These are phyloP conservation scores for Neoitamus cyanurus DNA, from an alignment of 2,888 invertebrate genomes.

Conservation along the genomic window DNA sequence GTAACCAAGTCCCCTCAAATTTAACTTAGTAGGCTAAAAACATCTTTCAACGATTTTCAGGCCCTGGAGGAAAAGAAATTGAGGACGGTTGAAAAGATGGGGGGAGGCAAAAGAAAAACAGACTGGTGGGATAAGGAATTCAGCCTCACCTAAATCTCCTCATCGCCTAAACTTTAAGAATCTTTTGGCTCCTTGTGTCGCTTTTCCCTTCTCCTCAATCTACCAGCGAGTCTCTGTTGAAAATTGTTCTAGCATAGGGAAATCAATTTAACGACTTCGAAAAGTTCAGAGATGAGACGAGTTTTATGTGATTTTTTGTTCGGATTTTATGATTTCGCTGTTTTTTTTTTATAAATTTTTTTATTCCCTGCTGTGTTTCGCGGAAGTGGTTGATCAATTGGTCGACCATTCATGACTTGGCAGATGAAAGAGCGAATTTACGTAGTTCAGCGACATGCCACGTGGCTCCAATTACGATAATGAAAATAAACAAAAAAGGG, in stretches of 20 bases:
- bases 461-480: no score
- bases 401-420: background rate
- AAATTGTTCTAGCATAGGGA: background rate
- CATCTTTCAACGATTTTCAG: background rate
- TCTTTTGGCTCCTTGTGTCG: background rate
- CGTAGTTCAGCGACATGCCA: background rate
- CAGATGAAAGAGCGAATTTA: background rate
- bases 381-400: background rate
- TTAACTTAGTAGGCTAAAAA: background rate
- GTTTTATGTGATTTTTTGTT: background rate
- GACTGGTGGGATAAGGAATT: background rate
- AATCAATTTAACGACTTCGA: conserved; percentile 1
- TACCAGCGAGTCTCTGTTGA: background rate
- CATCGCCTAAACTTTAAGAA: conserved; percentile 1
- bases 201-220: background rate
- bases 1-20: background rate
- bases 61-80: background rate
- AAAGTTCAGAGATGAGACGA: background rate
- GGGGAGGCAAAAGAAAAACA: background rate
- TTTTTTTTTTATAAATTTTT: background rate
- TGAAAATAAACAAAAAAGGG: no score
- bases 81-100: background rate
- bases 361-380: background rate
- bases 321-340: background rate
- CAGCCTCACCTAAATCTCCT: conserved; percentile 11